Evolutionary conservation across 2,113 vertebrate genomes (phyloP).

Genomic region (Pituophis catenifer): DNA sequence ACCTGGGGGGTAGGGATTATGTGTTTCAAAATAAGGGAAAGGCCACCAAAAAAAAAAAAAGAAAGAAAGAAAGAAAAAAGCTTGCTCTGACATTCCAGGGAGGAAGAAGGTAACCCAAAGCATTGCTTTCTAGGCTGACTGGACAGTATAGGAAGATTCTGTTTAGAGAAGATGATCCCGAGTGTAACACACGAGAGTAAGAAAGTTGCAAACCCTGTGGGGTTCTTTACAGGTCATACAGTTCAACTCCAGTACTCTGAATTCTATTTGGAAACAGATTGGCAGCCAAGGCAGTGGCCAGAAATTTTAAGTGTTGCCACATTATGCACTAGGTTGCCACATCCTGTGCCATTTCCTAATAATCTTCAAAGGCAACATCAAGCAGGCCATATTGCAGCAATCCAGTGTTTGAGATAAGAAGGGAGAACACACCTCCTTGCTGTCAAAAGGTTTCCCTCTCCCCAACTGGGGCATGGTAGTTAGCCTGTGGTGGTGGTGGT

Average conservation of each 20-base stretch:
- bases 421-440: not conserved
- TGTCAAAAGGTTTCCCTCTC: not conserved
- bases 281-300: not conserved
- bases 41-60: not conserved
- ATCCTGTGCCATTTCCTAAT: not conserved
- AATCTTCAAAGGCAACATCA: not conserved
- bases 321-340: not conserved
- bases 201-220: not conserved
- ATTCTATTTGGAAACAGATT: not conserved
- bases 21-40: not conserved
- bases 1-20: not conserved
- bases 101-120: not conserved
- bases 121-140: not conserved
- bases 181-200: not conserved
- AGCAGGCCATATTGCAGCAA: not conserved
- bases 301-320: not conserved
- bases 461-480: not conserved
- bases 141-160: not conserved
- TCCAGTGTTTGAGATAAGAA: not conserved
- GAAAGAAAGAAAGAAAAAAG: too few species aligned
- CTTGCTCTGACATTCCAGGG: not conserved
- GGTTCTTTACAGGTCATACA: not conserved
- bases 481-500: not conserved
- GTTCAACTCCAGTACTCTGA: not conserved
- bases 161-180: not conserved